A percentile compares a stretch with the other conserved stretches of the same genome.
These are phyloP conservation scores for Drosophila quinaria DNA, from an alignment of 2,888 invertebrate species.

Conservation along the genomic window DNA sequence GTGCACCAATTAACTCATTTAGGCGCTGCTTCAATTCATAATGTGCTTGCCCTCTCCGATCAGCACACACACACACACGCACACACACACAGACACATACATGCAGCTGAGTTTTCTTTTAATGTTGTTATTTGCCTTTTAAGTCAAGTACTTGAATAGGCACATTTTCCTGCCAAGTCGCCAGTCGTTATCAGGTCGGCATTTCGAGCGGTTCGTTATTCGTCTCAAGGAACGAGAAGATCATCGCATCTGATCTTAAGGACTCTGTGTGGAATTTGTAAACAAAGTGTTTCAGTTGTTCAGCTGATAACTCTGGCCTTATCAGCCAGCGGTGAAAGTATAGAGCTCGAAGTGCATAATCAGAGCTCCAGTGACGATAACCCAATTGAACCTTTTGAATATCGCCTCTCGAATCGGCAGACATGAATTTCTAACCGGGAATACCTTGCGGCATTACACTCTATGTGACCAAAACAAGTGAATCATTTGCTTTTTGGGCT, in stretches of 20 bases:
- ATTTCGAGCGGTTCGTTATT: constrained; percentile 59
- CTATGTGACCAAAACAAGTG: constrained; percentile 8
- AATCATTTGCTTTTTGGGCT: constrained; percentile 10
- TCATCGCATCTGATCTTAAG: constrained; percentile 15
- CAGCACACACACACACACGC: constrained; percentile 1
- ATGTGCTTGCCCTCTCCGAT: constrained; percentile 26
- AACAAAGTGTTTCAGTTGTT: not conserved
- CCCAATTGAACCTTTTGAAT: constrained; percentile 39
- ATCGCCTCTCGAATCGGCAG: constrained; percentile 1
- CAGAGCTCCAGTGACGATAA: constrained; percentile 32
- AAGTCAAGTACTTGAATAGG: constrained; percentile 41
- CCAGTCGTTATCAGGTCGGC: constrained; percentile 80
- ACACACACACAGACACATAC: constrained; percentile 3
- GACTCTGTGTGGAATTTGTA: constrained; percentile 11
- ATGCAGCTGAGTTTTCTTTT: constrained; percentile 29
- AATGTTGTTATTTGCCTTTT: constrained; percentile 22
- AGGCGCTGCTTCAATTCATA: constrained; percentile 48
- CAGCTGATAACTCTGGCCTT: constrained; percentile 17
- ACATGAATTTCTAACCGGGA: constrained; percentile 11
- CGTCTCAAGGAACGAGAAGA: constrained; percentile 11
- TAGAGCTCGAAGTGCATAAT: constrained; percentile 23
- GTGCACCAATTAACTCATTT: constrained; percentile 54
- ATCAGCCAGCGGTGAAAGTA: constrained; percentile 35
- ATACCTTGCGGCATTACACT: constrained; percentile 23
- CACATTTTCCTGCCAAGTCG: constrained; percentile 47